Base-by-base conservation (phyloP, 2,113 vertebrate genomes). In the Trichomycterus rosablanca region DNA sequence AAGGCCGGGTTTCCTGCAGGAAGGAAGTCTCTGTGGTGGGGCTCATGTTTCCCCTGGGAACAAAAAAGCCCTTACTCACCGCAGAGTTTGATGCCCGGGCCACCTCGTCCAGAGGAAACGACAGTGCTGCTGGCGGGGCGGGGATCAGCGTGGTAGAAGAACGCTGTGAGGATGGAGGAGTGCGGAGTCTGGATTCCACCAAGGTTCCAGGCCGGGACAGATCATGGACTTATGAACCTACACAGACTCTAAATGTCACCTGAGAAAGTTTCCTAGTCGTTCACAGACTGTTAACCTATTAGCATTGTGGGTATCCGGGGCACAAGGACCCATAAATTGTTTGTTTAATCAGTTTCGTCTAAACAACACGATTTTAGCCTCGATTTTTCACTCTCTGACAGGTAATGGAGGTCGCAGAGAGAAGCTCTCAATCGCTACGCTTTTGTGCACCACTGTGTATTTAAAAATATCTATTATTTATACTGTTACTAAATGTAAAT, bases 1-100 rank as follows among this genome's bases (percentile, higher is more conserved):
- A 40, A 14, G 37, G 37, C n/a, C 14, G 12, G 14, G 37, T 40
- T 40, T 40, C 37, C 37, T 9, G 11, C 14, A 40, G 37, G 37
- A 40, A 40, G 37, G 37, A 40, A n/a, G n/a, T 40, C 37, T 40
- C 12, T 40, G 12, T 40, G 37, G 37, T n/a, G 37, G 37, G 37
- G 37, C 37, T n/a, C 37, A 40, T n/a, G 15, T 15, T 40, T 40
- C 37, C 37, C 2, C 37, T 40, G 37, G 37, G n/a, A n/a, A n/a
- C n/a, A n/a, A n/a, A 40, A 40, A 14, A n/a, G 37, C 37, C 5
- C 5, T 40, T 40, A 40, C 37, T 5, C 11, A n/a, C 37, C 37
- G 15, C 37, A 40, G 15, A 40, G n/a, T 8, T 3, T 5, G 14
- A n/a, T 40, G 37, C 5, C 4, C 15, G 15, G 5, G 37, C 5